phyloP scores from a whole-genome alignment of 2,888 invertebrate genomes.

The Limnephilus rhombicus region DNA sequence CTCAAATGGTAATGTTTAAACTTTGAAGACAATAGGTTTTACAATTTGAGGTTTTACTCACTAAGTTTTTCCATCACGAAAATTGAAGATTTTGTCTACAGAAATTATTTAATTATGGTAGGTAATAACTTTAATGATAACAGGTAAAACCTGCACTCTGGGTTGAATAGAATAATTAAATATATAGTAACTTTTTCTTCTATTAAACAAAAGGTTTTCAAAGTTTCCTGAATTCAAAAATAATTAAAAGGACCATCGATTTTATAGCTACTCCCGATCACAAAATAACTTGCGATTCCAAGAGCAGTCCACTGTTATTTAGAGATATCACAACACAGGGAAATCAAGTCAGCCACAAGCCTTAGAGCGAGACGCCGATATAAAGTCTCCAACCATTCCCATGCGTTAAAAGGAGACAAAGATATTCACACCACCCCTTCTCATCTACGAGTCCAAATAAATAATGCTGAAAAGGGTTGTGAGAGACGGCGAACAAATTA shows the following conservation, averaged over 20 bases:
- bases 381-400: conserved; percentile 71
- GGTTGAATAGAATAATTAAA: not conserved
- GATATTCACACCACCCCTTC: conserved; percentile 67
- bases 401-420: conserved; percentile 67
- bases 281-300: conserved; percentile 77
- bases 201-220: not conserved
- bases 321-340: conserved; percentile 79
- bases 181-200: not conserved
- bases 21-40: too few relatives aligned
- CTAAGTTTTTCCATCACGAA: too few relatives aligned
- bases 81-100: not conserved
- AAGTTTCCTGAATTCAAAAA: not conserved
- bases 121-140: not conserved
- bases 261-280: conserved; percentile 70
- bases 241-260: not conserved
- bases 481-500: conserved; percentile 36
- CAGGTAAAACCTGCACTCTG: not conserved
- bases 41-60: too few relatives aligned
- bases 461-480: conserved; percentile 37
- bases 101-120: not conserved
- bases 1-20: too few relatives aligned
- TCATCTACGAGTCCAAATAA: conserved; percentile 36
- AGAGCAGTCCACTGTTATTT: conserved; percentile 80
- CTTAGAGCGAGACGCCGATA: conserved; percentile 70
- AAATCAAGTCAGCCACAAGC: conserved; percentile 70